A percentile compares a stretch with the other conserved stretches of the same genome.
phyloP scores from a whole-genome alignment of 2,888 invertebrate species.

The Poecilus cupreus region DNA sequence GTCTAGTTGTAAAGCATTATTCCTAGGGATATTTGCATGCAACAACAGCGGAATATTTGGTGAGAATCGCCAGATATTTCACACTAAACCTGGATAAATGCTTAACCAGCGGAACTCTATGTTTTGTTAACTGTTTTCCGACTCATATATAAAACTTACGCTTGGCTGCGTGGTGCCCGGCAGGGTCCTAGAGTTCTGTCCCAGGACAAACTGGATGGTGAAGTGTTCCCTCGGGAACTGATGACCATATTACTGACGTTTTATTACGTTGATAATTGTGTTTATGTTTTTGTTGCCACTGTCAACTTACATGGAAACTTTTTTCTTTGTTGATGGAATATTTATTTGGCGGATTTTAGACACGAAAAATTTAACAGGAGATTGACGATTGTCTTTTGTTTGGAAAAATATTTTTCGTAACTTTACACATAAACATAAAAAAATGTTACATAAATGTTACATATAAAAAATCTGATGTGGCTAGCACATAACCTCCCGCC shows the following conservation, averaged over 20 bases:
- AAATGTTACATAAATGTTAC: no score
- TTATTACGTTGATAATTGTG: slow-evolving; percentile 29
- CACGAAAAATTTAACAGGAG: neutral
- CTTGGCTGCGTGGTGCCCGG: neutral
- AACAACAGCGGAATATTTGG: neutral
- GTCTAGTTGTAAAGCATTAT: slow-evolving; percentile 1
- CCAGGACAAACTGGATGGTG: neutral
- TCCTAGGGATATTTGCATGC: neutral
- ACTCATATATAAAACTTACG: slow-evolving; percentile 33
- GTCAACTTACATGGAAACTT: slow-evolving; percentile 30
- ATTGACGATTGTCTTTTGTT: neutral
- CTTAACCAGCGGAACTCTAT: slow-evolving; percentile 10
- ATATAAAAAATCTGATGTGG: no score
- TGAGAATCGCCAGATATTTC: slow-evolving; percentile 4
- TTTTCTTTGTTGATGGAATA: slow-evolving; percentile 36
- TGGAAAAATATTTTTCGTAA: no score
- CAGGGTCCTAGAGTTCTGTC: neutral
- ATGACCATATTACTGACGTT: neutral
- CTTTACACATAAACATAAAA: no score
- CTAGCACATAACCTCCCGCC: no score
- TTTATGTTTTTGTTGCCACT: slow-evolving; percentile 16
- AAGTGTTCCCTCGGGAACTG: neutral
- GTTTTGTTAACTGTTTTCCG: slow-evolving; percentile 32
- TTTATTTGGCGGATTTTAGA: neutral
- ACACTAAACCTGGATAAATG: slow-evolving; percentile 2